Percentiles rank a stretch among this genome's conserved stretches.
Conservation (phyloP, 2,888 invertebrate species). For the Phoronis australis region DNA sequence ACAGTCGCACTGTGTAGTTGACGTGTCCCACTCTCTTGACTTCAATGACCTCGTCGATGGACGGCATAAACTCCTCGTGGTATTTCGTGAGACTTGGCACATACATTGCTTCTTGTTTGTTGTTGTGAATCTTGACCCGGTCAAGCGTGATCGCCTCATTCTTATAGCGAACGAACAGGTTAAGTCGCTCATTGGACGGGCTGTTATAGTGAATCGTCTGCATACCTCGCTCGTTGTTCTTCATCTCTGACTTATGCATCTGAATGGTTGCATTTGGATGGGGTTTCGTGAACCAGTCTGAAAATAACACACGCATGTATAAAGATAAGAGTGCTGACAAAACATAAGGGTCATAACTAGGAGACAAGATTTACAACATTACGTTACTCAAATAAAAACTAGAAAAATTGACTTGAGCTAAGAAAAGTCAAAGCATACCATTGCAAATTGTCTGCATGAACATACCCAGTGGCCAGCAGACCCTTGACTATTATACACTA, state of each 20-base stretch:
- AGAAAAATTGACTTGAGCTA: too few species aligned
- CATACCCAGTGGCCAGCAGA: too few species aligned
- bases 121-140: conserved; percentile 27
- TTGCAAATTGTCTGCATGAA: too few species aligned
- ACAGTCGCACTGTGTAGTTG: conserved; percentile 79
- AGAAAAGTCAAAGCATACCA: too few species aligned
- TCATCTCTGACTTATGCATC: conserved; percentile 30
- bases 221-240: conserved; percentile 37
- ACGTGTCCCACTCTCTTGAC: conserved; percentile 83
- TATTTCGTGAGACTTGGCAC: conserved; percentile 51
- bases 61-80: conserved; percentile 45
- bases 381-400: too few species aligned
- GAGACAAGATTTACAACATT: too few species aligned
- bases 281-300: too few species aligned
- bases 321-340: too few species aligned
- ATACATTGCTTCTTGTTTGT: conserved; percentile 40
- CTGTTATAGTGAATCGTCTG: conserved; percentile 50
- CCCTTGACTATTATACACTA: too few species aligned
- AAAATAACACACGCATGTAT: too few species aligned
- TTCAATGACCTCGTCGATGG: conserved; percentile 53
- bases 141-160: conserved; percentile 37
- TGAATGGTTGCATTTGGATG: conserved; percentile 18
- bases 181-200: conserved; percentile 45
- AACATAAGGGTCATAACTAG: too few species aligned
- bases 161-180: conserved; percentile 43